phyloP scores from a whole-genome alignment of 30 jellyfish, hydroid and myxozoan species.

The Aurelia aurita region DNA sequence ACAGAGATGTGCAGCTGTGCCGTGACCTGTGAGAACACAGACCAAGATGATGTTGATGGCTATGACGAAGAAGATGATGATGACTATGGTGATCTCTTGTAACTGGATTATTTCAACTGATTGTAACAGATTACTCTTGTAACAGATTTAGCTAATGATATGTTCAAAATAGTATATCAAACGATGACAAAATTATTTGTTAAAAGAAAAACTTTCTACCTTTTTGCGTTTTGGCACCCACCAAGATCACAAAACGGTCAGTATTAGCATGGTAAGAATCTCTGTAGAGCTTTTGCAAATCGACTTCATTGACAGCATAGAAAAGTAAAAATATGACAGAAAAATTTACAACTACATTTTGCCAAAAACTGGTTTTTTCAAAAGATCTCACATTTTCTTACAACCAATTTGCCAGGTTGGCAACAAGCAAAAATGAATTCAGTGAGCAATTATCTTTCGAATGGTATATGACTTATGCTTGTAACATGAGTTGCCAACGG shows the following conservation, averaged over 20 bases:
- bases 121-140: not conserved
- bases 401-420: constrained; percentile 23
- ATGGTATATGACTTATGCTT: no score
- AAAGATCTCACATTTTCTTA: not conserved
- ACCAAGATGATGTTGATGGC: constrained; percentile 9
- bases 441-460: constrained; percentile 4
- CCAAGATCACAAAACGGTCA: constrained; percentile 9
- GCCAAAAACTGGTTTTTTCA: constrained; percentile 6
- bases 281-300: constrained; percentile 20
- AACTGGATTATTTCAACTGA: constrained; percentile 10
- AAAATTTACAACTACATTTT: constrained; percentile 7
- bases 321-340: not conserved
- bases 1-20: constrained; percentile 12
- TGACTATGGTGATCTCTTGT: constrained; percentile 10
- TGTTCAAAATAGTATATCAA: not conserved
- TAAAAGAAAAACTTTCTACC: not conserved
- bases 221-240: constrained; percentile 1
- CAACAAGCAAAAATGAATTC: constrained; percentile 23
- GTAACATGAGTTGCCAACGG: constrained; percentile 38
- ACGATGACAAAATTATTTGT: not conserved
- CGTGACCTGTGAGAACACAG: constrained; percentile 7
- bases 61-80: constrained; percentile 20
- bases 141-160: not conserved
- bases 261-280: not conserved
- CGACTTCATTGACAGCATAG: not conserved